phyloP scores from a whole-genome alignment of 2,888 invertebrate species.

The Drosophila parthenogenetica region DNA sequence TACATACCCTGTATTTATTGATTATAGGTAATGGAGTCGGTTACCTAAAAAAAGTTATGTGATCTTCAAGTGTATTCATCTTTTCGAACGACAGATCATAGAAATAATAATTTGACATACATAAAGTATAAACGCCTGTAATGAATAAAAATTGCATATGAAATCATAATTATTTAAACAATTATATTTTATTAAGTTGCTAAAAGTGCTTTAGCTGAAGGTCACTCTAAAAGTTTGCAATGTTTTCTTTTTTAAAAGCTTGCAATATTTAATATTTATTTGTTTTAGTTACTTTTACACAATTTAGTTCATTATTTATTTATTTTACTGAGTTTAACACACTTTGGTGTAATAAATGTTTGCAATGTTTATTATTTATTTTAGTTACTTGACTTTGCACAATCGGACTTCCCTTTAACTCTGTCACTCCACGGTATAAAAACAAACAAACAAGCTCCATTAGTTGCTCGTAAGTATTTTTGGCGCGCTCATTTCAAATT shows the following conservation, averaged over 20 bases:
- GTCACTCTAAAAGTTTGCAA: too few relatives aligned
- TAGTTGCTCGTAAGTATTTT: constrained; percentile 55
- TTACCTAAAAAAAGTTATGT: background rate
- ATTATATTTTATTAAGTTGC: too few relatives aligned
- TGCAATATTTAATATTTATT: too few relatives aligned
- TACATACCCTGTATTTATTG: constrained; percentile 34
- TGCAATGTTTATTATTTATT: background rate
- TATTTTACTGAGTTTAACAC: background rate
- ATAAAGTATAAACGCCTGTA: too few relatives aligned
- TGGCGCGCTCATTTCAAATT: constrained; percentile 57
- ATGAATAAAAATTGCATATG: too few relatives aligned
- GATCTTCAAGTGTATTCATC: too few relatives aligned
- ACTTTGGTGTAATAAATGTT: background rate
- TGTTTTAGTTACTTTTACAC: too few relatives aligned
- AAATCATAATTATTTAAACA: too few relatives aligned
- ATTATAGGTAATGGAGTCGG: background rate
- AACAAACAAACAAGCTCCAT: constrained; percentile 71
- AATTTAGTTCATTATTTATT: background rate
- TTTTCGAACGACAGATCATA: too few relatives aligned
- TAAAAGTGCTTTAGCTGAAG: too few relatives aligned
- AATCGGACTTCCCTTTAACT: constrained; percentile 6
- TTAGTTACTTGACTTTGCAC: background rate
- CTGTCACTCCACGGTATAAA: constrained; percentile 29
- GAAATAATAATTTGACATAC: too few relatives aligned
- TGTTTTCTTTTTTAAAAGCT: too few relatives aligned